Percentiles rank a stretch among this genome's conserved stretches.
Conservation (phyloP, 2,888 invertebrate species). For the Fissipunctia ypsillon region DNA sequence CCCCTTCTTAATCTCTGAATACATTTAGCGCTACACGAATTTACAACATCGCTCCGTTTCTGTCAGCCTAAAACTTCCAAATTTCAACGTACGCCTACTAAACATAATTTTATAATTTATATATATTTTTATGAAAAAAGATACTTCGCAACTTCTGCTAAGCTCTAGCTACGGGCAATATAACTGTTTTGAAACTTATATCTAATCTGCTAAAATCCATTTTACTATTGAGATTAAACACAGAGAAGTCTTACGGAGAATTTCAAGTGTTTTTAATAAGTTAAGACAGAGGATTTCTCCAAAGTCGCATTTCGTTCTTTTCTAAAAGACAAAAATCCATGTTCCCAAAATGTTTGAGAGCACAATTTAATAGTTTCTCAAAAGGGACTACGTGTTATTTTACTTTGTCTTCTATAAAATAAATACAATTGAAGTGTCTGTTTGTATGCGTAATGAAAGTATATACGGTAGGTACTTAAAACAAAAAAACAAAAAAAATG, state of each 20-base stretch:
- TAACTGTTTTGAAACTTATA: background rate
- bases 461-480: too few species aligned
- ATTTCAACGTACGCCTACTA: background rate
- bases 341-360: constrained; percentile 1
- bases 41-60: background rate
- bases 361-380: background rate
- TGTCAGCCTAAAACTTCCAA: background rate
- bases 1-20: background rate
- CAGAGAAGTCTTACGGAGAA: background rate
- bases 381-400: background rate
- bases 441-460: too few species aligned
- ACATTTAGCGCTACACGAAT: background rate
- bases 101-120: background rate
- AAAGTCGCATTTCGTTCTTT: background rate
- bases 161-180: background rate
- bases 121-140: background rate
- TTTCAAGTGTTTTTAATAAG: background rate
- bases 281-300: background rate
- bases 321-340: background rate
- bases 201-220: background rate
- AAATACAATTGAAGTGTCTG: too few species aligned
- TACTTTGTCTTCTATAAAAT: too few species aligned
- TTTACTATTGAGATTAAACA: background rate
- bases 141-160: background rate
- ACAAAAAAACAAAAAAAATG: too few species aligned